phyloP scores from a whole-genome alignment of 2,113 vertebrate species.

The Chionomys nivalis region DNA sequence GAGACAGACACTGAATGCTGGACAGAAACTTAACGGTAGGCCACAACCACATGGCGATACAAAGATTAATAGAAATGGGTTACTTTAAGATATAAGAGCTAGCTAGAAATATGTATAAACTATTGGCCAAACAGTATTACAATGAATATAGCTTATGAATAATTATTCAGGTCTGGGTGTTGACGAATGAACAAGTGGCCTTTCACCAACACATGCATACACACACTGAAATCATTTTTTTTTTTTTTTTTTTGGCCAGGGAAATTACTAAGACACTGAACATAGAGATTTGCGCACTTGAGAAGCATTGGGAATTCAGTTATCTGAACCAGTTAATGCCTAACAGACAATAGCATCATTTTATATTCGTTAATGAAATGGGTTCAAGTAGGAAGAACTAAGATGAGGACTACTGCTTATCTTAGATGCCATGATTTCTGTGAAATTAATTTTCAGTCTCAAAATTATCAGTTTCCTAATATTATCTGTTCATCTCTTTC shows the following conservation, averaged over 20 bases:
- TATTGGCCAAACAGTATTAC: no score
- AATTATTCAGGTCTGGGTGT: no score
- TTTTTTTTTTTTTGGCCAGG: neutral
- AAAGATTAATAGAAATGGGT: no score
- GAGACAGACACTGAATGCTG: no score
- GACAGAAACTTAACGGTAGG: no score
- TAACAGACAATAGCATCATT: neutral
- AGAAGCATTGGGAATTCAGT: neutral
- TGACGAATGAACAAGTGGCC: no score
- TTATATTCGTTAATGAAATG: neutral
- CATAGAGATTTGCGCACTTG: slow-evolving; percentile 3
- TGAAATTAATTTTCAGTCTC: neutral
- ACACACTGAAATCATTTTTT: neutral
- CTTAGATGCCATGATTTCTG: neutral
- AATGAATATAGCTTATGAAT: no score
- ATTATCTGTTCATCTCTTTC: neutral
- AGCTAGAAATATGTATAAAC: no score
- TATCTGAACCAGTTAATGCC: slow-evolving; percentile 40
- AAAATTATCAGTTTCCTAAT: neutral
- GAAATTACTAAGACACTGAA: neutral
- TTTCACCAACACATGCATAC: neutral
- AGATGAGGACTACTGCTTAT: neutral
- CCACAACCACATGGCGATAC: no score
- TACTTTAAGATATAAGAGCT: no score
- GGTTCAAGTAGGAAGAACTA: neutral